Evolutionary conservation across 2,888 invertebrate species (phyloP).

Genomic region (Lathronympha strigana): DNA sequence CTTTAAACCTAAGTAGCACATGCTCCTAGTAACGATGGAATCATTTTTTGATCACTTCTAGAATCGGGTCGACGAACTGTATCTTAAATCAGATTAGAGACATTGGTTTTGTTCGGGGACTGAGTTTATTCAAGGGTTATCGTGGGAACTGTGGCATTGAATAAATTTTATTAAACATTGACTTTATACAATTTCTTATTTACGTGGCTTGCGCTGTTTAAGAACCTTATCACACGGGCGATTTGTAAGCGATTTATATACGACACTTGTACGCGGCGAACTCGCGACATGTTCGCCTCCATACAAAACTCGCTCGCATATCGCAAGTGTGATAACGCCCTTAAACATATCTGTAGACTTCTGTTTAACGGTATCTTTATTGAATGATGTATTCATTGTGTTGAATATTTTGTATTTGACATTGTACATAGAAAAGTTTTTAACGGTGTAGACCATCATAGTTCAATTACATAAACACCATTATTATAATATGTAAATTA

Average conservation of each 20-base stretch:
- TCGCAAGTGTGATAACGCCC: too few relatives aligned
- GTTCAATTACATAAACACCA: not conserved
- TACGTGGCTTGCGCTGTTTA: slow-evolving; percentile 13
- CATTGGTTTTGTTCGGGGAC: slow-evolving; percentile 47
- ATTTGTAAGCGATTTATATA: too few relatives aligned
- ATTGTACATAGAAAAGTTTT: not conserved
- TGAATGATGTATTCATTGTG: slow-evolving; percentile 8
- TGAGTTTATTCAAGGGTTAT: slow-evolving; percentile 44
- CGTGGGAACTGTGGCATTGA: slow-evolving; percentile 44
- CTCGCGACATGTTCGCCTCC: too few relatives aligned
- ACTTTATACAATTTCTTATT: slow-evolving; percentile 31
- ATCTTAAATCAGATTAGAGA: slow-evolving; percentile 47
- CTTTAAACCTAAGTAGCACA: too few relatives aligned
- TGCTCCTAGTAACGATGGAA: slow-evolving; percentile 49
- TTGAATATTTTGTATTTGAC: not conserved
- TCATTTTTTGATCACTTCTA: slow-evolving; percentile 49
- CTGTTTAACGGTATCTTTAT: slow-evolving; percentile 2
- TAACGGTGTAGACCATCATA: not conserved
- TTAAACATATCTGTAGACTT: slow-evolving; percentile 18
- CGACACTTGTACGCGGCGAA: too few relatives aligned
- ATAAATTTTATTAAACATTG: slow-evolving; percentile 39
- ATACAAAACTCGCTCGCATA: too few relatives aligned
- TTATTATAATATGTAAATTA: not conserved
- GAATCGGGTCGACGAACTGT: slow-evolving; percentile 54
- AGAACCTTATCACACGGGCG: too few relatives aligned